These are phyloP conservation scores for Saguinus imperator DNA, from an alignment of 2,113 vertebrate genomes.

Conservation along the genomic window DNA sequence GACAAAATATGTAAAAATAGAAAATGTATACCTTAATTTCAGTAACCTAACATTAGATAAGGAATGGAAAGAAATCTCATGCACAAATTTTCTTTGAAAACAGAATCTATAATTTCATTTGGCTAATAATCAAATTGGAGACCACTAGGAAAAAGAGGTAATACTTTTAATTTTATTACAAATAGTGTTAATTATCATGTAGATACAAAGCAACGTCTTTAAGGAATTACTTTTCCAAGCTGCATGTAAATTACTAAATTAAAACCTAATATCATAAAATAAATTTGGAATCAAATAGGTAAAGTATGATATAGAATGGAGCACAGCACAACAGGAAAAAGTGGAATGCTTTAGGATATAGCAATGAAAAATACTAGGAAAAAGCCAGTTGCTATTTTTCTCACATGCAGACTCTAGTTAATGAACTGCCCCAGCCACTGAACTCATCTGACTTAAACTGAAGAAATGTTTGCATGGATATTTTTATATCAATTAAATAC, in stretches of 20 bases:
- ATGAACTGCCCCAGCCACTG: not conserved
- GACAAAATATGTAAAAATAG: not conserved
- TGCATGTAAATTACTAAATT: not conserved
- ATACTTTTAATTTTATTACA: not conserved
- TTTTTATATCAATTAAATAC: conserved; percentile 15
- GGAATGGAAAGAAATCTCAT: not conserved
- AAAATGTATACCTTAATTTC: not conserved
- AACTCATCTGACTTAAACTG: not conserved
- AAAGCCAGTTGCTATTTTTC: not conserved
- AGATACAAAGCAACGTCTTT: not conserved
- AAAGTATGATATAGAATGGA: not conserved
- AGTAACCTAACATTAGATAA: not conserved
- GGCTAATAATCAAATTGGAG: conserved; percentile 21
- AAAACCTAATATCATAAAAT: conserved; percentile 3
- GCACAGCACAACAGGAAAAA: not conserved
- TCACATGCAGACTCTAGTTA: not conserved
- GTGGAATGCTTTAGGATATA: not conserved
- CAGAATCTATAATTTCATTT: not conserved
- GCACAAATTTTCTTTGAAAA: not conserved
- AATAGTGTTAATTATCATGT: not conserved
- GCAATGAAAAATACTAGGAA: not conserved
- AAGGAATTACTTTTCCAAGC: not conserved
- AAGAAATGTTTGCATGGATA: not conserved
- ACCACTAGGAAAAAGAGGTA: not conserved
- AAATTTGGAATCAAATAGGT: conserved; percentile 28